A percentile compares a stretch with the other conserved stretches of the same genome.
phyloP scores from a whole-genome alignment of 2,888 invertebrate genomes.

The Tetrapedia diversipes region DNA sequence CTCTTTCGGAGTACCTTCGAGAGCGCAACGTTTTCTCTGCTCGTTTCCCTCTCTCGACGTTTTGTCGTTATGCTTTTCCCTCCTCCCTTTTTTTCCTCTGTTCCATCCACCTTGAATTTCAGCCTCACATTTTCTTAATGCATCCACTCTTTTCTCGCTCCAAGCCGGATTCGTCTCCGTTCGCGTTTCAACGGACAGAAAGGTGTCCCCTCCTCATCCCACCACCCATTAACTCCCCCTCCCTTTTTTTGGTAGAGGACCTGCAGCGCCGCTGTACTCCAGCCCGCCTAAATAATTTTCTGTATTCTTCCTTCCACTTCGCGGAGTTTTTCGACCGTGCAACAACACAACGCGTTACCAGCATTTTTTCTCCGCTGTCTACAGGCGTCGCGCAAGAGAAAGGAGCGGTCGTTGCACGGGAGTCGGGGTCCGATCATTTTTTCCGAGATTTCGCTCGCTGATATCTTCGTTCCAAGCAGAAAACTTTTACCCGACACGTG shows the following conservation, averaged over 20 bases:
- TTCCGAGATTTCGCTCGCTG: conserved; percentile 1
- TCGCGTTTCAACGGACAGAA: neutral
- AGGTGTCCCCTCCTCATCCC: too few species aligned
- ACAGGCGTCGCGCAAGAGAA: conserved; percentile 9
- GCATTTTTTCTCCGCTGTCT: neutral
- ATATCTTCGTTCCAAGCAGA: neutral
- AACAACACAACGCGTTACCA: neutral
- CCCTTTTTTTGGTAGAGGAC: neutral
- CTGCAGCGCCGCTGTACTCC: conserved; percentile 1
- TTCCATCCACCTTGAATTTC: conserved; percentile 20
- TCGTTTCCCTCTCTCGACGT: conserved; percentile 18
- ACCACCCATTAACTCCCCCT: too few species aligned
- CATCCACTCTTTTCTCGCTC: neutral
- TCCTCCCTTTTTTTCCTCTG: neutral
- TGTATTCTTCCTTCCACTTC: conserved; percentile 1
- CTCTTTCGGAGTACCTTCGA: conserved; percentile 59
- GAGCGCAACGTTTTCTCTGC: conserved; percentile 20
- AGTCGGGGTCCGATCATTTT: conserved; percentile 17
- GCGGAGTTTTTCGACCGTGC: neutral
- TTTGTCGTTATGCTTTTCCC: neutral
- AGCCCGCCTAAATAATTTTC: conserved; percentile 5
- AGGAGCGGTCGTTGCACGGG: conserved; percentile 22
- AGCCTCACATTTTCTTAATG: conserved; percentile 5
- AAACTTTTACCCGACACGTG: neutral
- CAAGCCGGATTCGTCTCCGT: neutral